Percentiles rank a stretch among this genome's conserved stretches.
phyloP scores from a whole-genome alignment of 2,797 vertebrate species.

The Myripristis murdjan region DNA sequence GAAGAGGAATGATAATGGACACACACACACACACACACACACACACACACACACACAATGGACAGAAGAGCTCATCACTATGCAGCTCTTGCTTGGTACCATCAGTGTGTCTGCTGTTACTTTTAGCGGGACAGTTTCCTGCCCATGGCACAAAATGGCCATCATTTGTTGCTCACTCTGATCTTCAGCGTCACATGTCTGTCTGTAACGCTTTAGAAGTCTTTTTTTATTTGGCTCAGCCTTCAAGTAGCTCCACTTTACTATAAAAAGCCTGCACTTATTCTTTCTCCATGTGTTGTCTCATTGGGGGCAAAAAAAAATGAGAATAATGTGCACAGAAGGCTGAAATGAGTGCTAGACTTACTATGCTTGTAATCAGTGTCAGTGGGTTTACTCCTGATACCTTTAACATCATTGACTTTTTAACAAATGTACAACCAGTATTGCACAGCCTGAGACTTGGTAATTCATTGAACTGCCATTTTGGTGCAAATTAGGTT shows the following conservation, averaged over 20 bases:
- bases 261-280: slow-evolving; percentile 1
- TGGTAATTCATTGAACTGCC: not conserved
- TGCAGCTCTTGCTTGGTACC: slow-evolving; percentile 41
- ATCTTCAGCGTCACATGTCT: slow-evolving; percentile 21
- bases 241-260: not conserved
- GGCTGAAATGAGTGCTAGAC: not conserved
- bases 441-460: no score
- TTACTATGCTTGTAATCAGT: not conserved
- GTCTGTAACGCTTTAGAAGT: slow-evolving; percentile 12
- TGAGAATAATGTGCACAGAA: not conserved
- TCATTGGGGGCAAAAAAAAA: no score
- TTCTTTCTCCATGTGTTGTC: no score
- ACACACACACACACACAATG: not conserved
- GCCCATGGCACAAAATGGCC: slow-evolving; percentile 31
- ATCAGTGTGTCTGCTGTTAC: slow-evolving; percentile 41
- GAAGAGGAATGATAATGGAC: slow-evolving; percentile 25
- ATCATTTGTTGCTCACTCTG: slow-evolving; percentile 48
- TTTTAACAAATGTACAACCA: no score
- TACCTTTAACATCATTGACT: not conserved
- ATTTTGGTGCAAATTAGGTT: not conserved
- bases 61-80: slow-evolving; percentile 26
- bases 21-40: slow-evolving; percentile 3
- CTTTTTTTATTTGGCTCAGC: not conserved
- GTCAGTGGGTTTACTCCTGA: not conserved
- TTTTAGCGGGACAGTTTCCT: slow-evolving; percentile 53